Percentiles rank a stretch among this genome's conserved stretches.
Conservation (phyloP, 2,888 invertebrate species). For the Escarpia spicata region DNA sequence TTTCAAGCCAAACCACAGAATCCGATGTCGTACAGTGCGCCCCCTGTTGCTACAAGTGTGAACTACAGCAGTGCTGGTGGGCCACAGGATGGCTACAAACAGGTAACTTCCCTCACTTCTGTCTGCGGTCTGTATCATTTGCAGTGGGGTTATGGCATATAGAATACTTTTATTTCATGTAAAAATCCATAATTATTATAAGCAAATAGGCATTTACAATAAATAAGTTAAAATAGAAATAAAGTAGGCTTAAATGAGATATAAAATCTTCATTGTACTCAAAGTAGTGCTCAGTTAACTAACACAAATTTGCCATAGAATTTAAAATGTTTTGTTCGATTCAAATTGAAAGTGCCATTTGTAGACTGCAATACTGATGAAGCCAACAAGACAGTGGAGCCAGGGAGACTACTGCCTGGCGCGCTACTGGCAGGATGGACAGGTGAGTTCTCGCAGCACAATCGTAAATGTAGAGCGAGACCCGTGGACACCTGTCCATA, state of each 20-base stretch:
- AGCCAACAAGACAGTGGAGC: conserved; percentile 71
- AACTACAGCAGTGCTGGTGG: conserved; percentile 17
- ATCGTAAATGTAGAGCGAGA: too few relatives aligned
- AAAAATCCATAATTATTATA: too few relatives aligned
- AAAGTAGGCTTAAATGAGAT: too few relatives aligned
- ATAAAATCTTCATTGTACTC: too few relatives aligned
- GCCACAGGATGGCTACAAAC: conserved; percentile 5
- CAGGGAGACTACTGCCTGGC: conserved; percentile 86
- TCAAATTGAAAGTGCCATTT: not conserved
- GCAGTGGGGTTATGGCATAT: not conserved
- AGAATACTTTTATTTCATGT: not conserved
- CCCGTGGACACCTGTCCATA: too few relatives aligned
- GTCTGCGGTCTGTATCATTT: not conserved
- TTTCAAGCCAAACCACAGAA: not conserved
- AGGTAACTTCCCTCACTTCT: not conserved
- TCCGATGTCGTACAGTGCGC: not conserved
- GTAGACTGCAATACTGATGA: not conserved
- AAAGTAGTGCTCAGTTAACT: too few relatives aligned
- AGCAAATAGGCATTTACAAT: too few relatives aligned
- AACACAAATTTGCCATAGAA: too few relatives aligned
- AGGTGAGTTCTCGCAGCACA: conserved; percentile 65
- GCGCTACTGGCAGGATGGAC: conserved; percentile 92
- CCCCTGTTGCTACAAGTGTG: not conserved
- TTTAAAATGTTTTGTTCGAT: not conserved
- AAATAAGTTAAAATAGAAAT: too few relatives aligned